Conservation (phyloP, 2,797 vertebrate genomes). For the Malurus splendens region DNA sequence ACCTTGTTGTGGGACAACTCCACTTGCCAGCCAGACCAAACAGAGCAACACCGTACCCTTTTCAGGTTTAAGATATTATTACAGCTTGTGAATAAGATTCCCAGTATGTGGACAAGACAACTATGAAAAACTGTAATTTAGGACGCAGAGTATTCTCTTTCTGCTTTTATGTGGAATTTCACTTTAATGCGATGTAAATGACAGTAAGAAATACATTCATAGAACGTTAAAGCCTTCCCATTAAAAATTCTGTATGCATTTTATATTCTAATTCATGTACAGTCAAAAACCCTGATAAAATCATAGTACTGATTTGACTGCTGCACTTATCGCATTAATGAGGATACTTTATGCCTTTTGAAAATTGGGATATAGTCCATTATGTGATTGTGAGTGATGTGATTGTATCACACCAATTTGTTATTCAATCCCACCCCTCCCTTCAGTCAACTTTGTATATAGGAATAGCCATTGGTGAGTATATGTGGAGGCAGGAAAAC, state of each 20-base stretch:
- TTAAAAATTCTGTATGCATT: slow-evolving; percentile 81
- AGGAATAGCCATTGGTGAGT: slow-evolving; percentile 37
- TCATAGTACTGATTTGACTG: slow-evolving; percentile 80
- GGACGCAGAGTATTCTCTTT: slow-evolving; percentile 66
- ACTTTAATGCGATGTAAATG: slow-evolving; percentile 79
- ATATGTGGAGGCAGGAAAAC: neutral
- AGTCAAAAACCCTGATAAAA: slow-evolving; percentile 82
- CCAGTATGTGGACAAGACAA: slow-evolving; percentile 69
- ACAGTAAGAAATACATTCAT: slow-evolving; percentile 76
- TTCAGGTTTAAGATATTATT: slow-evolving; percentile 60
- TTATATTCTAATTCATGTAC: slow-evolving; percentile 82
- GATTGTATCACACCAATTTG: slow-evolving; percentile 78
- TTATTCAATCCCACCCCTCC: slow-evolving; percentile 77
- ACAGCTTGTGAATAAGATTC: slow-evolving; percentile 64
- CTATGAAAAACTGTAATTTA: slow-evolving; percentile 74
- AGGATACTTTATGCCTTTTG: slow-evolving; percentile 82
- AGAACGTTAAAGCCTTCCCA: slow-evolving; percentile 74
- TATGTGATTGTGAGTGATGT: slow-evolving; percentile 80
- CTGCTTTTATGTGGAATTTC: slow-evolving; percentile 75
- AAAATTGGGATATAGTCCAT: slow-evolving; percentile 79
- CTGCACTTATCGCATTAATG: slow-evolving; percentile 81
- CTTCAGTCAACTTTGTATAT: slow-evolving; percentile 71
- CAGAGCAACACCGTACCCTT: neutral
- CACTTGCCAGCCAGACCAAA: slow-evolving; percentile 50
- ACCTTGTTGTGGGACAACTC: slow-evolving; percentile 35